phyloP scores from a whole-genome alignment of 2,113 vertebrate genomes.

The Puntigrus tetrazona region DNA sequence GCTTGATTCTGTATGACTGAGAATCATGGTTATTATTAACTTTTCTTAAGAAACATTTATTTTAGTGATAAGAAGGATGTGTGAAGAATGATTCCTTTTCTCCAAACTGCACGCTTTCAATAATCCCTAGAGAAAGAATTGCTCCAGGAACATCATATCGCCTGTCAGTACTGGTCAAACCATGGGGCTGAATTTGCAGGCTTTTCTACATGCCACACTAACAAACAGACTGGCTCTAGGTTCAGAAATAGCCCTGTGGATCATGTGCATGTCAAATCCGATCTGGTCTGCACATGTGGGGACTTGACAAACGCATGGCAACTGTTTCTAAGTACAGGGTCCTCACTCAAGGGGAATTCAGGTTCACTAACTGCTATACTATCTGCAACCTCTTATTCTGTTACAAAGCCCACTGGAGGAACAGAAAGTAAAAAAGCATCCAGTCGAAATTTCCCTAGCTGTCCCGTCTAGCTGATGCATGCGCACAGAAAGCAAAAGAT shows the following conservation, averaged over 20 bases:
- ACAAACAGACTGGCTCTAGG: constrained; percentile 19
- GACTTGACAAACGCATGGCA: constrained; percentile 24
- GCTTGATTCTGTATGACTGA: too few relatives aligned
- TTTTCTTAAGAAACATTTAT: too few relatives aligned
- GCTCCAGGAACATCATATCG: not conserved
- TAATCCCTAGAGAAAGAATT: not conserved
- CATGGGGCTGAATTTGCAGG: not conserved
- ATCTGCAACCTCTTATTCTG: constrained; percentile 58
- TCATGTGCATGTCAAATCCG: constrained; percentile 39
- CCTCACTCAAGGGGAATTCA: constrained; percentile 9
- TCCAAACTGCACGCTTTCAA: not conserved
- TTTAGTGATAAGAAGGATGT: too few relatives aligned
- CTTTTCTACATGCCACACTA: constrained; percentile 12
- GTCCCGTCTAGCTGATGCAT: not conserved
- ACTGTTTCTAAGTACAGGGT: not conserved
- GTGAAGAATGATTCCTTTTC: too few relatives aligned
- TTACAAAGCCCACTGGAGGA: constrained; percentile 37
- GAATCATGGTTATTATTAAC: too few relatives aligned
- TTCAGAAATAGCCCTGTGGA: constrained; percentile 48
- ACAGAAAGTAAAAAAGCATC: constrained; percentile 29
- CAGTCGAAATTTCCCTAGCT: constrained; percentile 41
- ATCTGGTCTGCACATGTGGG: constrained; percentile 35
- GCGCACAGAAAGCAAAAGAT: constrained; percentile 10
- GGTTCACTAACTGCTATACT: not conserved
- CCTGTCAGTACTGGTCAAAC: not conserved